These are phyloP conservation scores for Chloromyia formosa DNA, from an alignment of 2,888 invertebrate species.

Conservation along the genomic window DNA sequence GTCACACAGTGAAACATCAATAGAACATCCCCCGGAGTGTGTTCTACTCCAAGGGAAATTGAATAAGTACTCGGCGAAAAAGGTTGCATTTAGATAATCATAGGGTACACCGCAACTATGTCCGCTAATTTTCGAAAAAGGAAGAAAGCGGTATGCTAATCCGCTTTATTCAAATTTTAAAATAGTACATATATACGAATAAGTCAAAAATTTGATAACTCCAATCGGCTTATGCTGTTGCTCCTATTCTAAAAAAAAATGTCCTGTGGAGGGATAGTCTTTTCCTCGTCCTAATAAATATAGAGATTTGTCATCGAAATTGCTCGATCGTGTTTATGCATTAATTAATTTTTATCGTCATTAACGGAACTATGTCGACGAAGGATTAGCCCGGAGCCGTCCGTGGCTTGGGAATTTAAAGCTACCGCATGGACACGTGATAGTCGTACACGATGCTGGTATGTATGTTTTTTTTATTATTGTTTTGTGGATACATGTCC, in stretches of 20 bases:
- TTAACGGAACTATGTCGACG: too few species aligned
- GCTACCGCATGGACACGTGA: too few species aligned
- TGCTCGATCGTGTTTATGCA: conserved; percentile 46
- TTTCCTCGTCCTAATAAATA: conserved; percentile 36
- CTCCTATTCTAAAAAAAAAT: not conserved
- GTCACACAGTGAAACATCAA: conserved; percentile 2
- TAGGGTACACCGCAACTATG: conserved; percentile 33
- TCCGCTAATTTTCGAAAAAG: conserved; percentile 23
- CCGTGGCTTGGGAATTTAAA: too few species aligned
- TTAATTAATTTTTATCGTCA: conserved; percentile 41
- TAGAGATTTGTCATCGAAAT: conserved; percentile 48
- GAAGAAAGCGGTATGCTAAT: conserved; percentile 5
- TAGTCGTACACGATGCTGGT: too few species aligned
- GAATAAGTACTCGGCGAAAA: conserved; percentile 42
- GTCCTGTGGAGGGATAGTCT: not conserved
- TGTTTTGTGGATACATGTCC: too few species aligned
- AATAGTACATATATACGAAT: not conserved
- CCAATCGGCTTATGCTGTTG: not conserved
- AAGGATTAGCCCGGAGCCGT: too few species aligned
- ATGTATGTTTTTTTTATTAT: too few species aligned
- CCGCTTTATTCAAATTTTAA: not conserved
- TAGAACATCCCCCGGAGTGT: conserved; percentile 31
- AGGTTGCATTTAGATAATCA: conserved; percentile 42
- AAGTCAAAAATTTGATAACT: too few species aligned
- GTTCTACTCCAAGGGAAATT: conserved; percentile 29